Evolutionary conservation across 2,113 vertebrate genomes (phyloP).

Genomic region (Camarhynchus parvulus): DNA sequence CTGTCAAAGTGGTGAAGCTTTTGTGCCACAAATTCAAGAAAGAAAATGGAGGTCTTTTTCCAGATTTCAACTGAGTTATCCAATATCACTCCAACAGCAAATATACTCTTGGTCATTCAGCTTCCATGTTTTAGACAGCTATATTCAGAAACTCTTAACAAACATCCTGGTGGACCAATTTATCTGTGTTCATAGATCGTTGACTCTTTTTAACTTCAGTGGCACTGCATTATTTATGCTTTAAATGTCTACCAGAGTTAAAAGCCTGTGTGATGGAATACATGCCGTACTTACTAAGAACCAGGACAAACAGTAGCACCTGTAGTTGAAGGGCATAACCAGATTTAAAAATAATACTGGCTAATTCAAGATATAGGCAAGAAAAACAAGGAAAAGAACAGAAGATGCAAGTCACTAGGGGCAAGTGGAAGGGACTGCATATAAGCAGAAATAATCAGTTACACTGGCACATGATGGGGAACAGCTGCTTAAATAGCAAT

Average conservation of each 20-base stretch:
- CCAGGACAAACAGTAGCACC: not conserved
- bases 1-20: not conserved
- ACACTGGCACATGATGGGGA: constrained; percentile 1
- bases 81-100: not conserved
- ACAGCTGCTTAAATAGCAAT: constrained; percentile 48
- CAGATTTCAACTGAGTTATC: not conserved
- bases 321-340: not conserved
- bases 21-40: not conserved
- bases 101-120: not conserved
- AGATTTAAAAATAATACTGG: constrained; percentile 18
- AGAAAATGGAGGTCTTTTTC: not conserved
- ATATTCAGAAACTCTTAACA: not conserved
- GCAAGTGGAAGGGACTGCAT: not conserved
- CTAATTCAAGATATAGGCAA: not conserved
- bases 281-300: not conserved
- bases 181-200: not conserved
- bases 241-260: not conserved
- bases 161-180: not conserved
- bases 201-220: not conserved
- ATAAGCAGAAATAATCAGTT: not conserved
- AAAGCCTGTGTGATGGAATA: not conserved
- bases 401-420: not conserved
- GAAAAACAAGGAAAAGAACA: not conserved
- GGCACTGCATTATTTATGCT: not conserved
- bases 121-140: not conserved